Percentiles rank a stretch among this genome's conserved stretches.
These are phyloP conservation scores for Lathamus discolor DNA, from an alignment of 2,113 vertebrate species.

Conservation along the genomic window DNA sequence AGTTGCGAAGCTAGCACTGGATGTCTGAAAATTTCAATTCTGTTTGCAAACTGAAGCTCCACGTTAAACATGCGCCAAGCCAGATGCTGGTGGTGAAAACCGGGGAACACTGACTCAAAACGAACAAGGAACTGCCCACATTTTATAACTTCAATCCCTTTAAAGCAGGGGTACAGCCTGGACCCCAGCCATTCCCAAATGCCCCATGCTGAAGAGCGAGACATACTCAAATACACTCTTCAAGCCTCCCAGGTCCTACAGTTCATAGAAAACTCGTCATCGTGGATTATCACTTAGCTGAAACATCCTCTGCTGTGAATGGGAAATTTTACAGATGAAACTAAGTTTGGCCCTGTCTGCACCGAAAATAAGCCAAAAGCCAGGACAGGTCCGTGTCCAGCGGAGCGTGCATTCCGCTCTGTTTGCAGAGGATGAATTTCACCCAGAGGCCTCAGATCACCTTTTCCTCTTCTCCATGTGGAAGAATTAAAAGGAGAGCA, in stretches of 20 bases:
- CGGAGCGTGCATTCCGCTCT: not conserved
- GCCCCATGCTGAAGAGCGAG: not conserved
- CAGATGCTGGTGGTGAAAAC: not conserved
- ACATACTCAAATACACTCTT: not conserved
- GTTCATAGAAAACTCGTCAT: not conserved
- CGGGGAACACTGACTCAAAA: not conserved
- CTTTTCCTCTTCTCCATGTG: not conserved
- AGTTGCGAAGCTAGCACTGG: not conserved
- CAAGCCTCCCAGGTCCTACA: not conserved
- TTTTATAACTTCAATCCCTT: not conserved
- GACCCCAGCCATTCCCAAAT: not conserved
- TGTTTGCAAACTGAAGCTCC: not conserved
- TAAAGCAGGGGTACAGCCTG: not conserved
- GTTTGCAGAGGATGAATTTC: not conserved
- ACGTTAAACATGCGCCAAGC: not conserved
- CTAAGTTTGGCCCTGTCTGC: not conserved
- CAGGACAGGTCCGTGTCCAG: not conserved
- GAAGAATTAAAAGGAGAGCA: not conserved
- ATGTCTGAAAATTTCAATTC: constrained; percentile 47
- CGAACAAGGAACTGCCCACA: not conserved
- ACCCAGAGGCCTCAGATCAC: not conserved
- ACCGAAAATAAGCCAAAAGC: not conserved
- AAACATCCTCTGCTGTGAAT: not conserved
- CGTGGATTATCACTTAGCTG: not conserved
- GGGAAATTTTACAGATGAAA: not conserved